These are phyloP conservation scores for Ochropleura leucogaster DNA, from an alignment of 2,888 invertebrate species.

Conservation along the genomic window DNA sequence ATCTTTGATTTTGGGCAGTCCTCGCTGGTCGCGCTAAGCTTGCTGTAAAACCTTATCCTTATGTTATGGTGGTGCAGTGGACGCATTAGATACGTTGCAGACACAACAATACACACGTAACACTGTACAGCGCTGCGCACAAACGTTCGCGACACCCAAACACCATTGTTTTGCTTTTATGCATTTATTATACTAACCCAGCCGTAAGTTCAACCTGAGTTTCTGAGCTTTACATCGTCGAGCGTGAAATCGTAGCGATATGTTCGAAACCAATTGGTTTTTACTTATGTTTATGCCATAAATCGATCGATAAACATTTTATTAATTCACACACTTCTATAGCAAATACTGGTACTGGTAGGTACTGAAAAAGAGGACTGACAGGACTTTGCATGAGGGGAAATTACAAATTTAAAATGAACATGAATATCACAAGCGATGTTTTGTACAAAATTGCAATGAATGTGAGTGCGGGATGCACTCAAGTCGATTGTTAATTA, in stretches of 20 bases:
- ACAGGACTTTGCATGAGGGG: neutral
- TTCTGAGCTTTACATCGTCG: slow-evolving; percentile 27
- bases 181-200: slow-evolving; percentile 50
- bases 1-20: neutral
- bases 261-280: slow-evolving; percentile 24
- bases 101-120: slow-evolving; percentile 72
- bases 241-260: slow-evolving; percentile 27
- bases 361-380: neutral
- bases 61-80: slow-evolving; percentile 55
- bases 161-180: slow-evolving; percentile 73
- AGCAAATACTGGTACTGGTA: neutral
- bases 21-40: slow-evolving; percentile 31
- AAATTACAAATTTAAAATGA: slow-evolving; percentile 9
- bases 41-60: slow-evolving; percentile 28
- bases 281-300: slow-evolving; percentile 7
- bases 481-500: slow-evolving; percentile 73
- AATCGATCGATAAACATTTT: slow-evolving; percentile 10
- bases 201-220: slow-evolving; percentile 31
- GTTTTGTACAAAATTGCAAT: slow-evolving; percentile 56
- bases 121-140: slow-evolving; percentile 55
- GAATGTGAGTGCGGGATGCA: slow-evolving; percentile 66
- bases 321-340: slow-evolving; percentile 4
- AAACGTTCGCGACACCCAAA: slow-evolving; percentile 67
- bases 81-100: slow-evolving; percentile 69
- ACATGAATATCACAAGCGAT: slow-evolving; percentile 41